phyloP scores from a whole-genome alignment of 1,140 invertebrate genomes.

The Drosophila paulistorum region DNA sequence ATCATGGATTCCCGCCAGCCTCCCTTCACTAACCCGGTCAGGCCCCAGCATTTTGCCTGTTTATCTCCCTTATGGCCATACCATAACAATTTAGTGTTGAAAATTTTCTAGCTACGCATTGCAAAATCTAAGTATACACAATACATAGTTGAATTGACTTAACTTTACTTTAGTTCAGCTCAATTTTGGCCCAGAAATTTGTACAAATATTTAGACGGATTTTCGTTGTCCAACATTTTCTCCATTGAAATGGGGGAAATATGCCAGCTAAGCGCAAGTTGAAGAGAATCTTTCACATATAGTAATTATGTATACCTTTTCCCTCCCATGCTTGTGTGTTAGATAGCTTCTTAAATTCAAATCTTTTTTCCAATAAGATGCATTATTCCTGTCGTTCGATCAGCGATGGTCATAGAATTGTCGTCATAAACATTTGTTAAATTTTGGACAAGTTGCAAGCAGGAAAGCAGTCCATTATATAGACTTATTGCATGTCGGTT shows the following conservation, averaged over 20 bases:
- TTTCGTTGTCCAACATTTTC: slow-evolving; percentile 48
- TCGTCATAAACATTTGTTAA: neutral
- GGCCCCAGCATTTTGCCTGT: slow-evolving; percentile 22
- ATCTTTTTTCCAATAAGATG: too few species aligned
- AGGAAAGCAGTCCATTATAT: neutral
- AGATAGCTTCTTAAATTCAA: too few species aligned
- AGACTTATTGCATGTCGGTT: neutral
- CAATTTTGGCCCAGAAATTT: slow-evolving; percentile 52
- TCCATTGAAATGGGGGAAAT: slow-evolving; percentile 51
- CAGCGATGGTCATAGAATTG: too few species aligned
- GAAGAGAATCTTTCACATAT: neutral
- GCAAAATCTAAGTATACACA: slow-evolving; percentile 57
- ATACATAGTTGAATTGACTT: slow-evolving; percentile 40
- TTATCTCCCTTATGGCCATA: slow-evolving; percentile 55
- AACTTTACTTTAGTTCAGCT: slow-evolving; percentile 23
- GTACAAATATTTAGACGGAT: slow-evolving; percentile 66
- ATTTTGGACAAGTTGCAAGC: slow-evolving; percentile 1
- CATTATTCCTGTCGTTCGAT: too few species aligned
- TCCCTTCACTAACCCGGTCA: neutral
- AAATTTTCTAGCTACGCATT: slow-evolving; percentile 74
- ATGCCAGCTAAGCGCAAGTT: slow-evolving; percentile 45
- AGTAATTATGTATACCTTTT: too few species aligned
- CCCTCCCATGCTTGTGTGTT: too few species aligned
- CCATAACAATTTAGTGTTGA: slow-evolving; percentile 75
- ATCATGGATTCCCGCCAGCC: neutral